Percentiles rank a stretch among this genome's conserved stretches.
phyloP scores from a whole-genome alignment of 2,888 invertebrate genomes.

The Apocheima hispidaria region DNA sequence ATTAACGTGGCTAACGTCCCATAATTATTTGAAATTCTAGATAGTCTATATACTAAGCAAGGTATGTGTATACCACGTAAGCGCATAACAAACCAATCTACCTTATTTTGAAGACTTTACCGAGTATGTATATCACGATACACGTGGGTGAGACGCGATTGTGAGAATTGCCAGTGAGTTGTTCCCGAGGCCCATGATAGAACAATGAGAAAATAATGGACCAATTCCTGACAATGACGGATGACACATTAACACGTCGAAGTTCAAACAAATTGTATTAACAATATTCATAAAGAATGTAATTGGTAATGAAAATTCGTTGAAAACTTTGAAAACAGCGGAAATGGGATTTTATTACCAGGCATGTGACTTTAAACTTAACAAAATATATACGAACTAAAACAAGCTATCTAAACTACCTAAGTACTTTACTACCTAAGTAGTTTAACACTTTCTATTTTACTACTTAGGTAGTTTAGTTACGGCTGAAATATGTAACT shows the following conservation, averaged over 20 bases:
- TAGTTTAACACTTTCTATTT: no score
- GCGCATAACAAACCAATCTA: not conserved
- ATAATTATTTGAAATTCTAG: not conserved
- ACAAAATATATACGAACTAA: no score
- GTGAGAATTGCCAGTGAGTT: not conserved
- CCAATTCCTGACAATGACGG: constrained; percentile 32
- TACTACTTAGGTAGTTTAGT: no score
- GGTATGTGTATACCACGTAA: not conserved
- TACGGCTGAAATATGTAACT: no score
- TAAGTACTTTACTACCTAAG: no score
- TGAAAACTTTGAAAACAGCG: not conserved
- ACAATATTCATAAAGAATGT: not conserved
- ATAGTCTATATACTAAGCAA: not conserved
- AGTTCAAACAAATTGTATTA: constrained; percentile 1
- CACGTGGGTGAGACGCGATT: not conserved
- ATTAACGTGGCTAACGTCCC: no score
- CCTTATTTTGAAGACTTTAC: not conserved
- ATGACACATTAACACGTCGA: constrained; percentile 17
- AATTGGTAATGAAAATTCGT: not conserved
- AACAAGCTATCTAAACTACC: no score
- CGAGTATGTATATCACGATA: not conserved
- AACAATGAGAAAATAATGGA: constrained; percentile 29
- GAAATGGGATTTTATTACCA: not conserved
- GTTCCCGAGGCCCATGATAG: constrained; percentile 12
- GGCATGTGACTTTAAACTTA: no score